phyloP scores from a whole-genome alignment of 2,113 vertebrate genomes.

The Gasterosteus aculeatus region DNA sequence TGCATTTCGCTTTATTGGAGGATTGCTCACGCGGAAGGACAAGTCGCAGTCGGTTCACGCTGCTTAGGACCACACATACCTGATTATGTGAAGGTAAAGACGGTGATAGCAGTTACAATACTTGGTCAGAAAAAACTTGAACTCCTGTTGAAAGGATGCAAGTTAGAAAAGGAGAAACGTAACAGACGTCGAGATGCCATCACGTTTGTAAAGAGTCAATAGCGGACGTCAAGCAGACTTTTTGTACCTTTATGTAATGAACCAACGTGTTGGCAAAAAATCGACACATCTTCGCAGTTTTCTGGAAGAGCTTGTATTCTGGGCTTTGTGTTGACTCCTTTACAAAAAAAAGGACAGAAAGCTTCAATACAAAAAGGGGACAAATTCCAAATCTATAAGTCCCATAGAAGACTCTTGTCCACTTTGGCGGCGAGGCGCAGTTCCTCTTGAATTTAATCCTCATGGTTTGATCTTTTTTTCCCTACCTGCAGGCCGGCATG shows the following conservation, averaged over 20 bases:
- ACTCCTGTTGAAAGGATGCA: constrained; percentile 83
- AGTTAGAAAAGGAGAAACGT: background rate
- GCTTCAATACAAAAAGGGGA: constrained; percentile 14
- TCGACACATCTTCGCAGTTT: constrained; percentile 91
- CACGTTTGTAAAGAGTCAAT: background rate
- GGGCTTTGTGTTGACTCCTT: constrained; percentile 84
- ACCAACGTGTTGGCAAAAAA: constrained; percentile 96
- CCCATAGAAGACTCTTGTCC: no score
- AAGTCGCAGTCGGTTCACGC: background rate
- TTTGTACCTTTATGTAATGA: constrained; percentile 92
- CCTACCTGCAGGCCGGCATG: constrained; percentile 76
- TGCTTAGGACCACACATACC: constrained; percentile 75
- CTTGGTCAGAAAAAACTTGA: constrained; percentile 85
- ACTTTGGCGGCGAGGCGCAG: no score
- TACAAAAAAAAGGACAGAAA: constrained; percentile 36
- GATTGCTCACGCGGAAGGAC: background rate
- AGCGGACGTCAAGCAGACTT: background rate
- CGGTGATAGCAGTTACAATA: constrained; percentile 84
- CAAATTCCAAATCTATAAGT: background rate
- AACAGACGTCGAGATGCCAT: background rate
- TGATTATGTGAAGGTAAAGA: constrained; percentile 89
- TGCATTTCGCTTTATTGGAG: background rate
- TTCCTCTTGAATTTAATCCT: no score
- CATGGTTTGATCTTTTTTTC: background rate
- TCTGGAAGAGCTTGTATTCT: constrained; percentile 90